Conservation (phyloP, 2,888 invertebrate genomes). For the Drosophila histrio region DNA sequence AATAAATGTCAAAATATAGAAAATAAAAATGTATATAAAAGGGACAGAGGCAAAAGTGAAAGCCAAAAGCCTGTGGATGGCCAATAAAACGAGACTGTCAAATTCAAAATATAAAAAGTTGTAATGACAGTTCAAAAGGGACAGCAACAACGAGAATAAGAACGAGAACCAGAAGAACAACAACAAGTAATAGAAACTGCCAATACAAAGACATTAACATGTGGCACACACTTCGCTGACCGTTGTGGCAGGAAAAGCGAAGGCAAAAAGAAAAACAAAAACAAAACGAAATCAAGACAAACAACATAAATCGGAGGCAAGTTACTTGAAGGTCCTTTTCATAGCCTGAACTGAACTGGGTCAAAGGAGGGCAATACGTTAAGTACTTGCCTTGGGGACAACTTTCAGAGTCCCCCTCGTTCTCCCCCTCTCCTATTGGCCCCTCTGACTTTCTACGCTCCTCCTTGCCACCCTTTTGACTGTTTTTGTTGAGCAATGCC, state of each 20-base stretch:
- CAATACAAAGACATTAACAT: slow-evolving; percentile 67
- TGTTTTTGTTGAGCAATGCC: slow-evolving; percentile 39
- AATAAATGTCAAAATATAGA: slow-evolving; percentile 69
- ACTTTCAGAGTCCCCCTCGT: slow-evolving; percentile 15
- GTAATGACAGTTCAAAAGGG: slow-evolving; percentile 56
- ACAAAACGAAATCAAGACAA: slow-evolving; percentile 31
- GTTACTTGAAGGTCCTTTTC: slow-evolving; percentile 30
- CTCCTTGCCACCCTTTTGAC: slow-evolving; percentile 1
- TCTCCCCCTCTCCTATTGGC: not conserved
- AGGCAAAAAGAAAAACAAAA: slow-evolving; percentile 27
- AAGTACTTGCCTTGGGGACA: slow-evolving; percentile 41
- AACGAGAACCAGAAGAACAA: not conserved
- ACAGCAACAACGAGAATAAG: slow-evolving; percentile 6
- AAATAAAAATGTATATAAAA: slow-evolving; percentile 15
- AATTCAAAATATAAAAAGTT: slow-evolving; percentile 54
- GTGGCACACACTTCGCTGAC: slow-evolving; percentile 62
- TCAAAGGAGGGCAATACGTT: slow-evolving; percentile 43
- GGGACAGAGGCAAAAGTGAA: slow-evolving; percentile 7
- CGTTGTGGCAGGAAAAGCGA: slow-evolving; percentile 21
- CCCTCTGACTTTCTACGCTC: not conserved
- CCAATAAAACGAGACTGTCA: slow-evolving; percentile 70
- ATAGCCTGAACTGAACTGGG: slow-evolving; percentile 34
- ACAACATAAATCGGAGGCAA: slow-evolving; percentile 49
- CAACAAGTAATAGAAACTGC: slow-evolving; percentile 25
- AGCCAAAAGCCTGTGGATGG: slow-evolving; percentile 22